Evolutionary conservation across 2,888 invertebrate species (phyloP).

Genomic region (Aporophyla lueneburgensis): DNA sequence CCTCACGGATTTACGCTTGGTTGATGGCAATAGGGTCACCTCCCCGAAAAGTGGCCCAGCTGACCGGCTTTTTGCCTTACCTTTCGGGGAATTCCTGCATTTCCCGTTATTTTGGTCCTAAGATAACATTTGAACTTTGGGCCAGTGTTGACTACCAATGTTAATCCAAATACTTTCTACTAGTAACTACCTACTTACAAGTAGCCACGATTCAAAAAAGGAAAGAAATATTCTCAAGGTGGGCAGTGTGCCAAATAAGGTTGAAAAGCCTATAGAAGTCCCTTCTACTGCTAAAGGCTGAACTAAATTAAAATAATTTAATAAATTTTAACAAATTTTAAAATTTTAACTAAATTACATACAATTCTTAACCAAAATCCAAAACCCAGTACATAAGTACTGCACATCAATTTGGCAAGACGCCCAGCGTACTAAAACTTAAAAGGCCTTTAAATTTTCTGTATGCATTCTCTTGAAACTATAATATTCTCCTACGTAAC

Average conservation of each 20-base stretch:
- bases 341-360: slow-evolving; percentile 6
- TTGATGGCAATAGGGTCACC: not conserved
- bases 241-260: too few relatives aligned
- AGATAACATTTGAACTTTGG: not conserved
- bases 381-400: slow-evolving; percentile 14
- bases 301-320: slow-evolving; percentile 2
- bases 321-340: too few relatives aligned
- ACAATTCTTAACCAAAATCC: slow-evolving; percentile 22
- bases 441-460: slow-evolving; percentile 46
- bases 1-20: not conserved
- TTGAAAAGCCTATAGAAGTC: not conserved
- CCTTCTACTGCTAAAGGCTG: not conserved
- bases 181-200: not conserved
- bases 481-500: slow-evolving; percentile 26
- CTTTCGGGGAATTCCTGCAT: not conserved
- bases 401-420: slow-evolving; percentile 53
- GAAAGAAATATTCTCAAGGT: not conserved
- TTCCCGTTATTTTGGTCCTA: not conserved
- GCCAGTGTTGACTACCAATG: not conserved
- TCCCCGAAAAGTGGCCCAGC: not conserved
- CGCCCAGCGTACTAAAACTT: slow-evolving; percentile 51
- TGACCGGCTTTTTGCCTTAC: not conserved
- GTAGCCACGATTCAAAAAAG: not conserved
- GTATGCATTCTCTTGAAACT: slow-evolving; percentile 45
- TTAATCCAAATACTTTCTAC: not conserved